Evolutionary conservation across 2,113 vertebrate genomes (phyloP), one percentile per base, ranked within the genome.

Genomic region (Coreoperca whiteheadi): DNA sequence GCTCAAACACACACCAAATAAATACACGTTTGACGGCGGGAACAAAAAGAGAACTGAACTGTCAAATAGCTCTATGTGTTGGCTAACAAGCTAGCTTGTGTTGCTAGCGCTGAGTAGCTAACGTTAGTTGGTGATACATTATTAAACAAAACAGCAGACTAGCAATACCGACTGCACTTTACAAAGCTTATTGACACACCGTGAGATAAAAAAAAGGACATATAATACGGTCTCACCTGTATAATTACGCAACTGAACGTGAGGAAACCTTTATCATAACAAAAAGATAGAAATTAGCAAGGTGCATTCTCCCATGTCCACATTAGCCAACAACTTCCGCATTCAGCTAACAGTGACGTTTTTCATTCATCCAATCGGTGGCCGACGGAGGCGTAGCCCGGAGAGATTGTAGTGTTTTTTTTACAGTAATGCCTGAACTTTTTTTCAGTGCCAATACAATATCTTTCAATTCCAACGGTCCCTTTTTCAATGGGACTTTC

Each of bases 51-150:
- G 6, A 23, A 34, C 3, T 1, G 1, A 14, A 15, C 15, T 48
- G 8, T 68, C 0, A 53, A 23, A 28, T 11, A 74, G 21, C 51
- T 54, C 41, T 34, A 53, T 63, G 4, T 61, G 4, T 78, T 81
- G 64, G 28, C 32, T 57, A 6, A 16, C 63, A 28, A 20, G 83
- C 51, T 84, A 91, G 59, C 86, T 56, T 25, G n/a, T 63, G 74
- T 2, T 65, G 90, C 76, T 91, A 91, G 39, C 72, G 10, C 48
- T n/a, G 18, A 37, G 15, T 4, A 54, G 75, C 77, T 48, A n/a
- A n/a, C n/a, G n/a, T n/a, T n/a, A 66, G 20, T 30, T 72, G 41
- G 11, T 18, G 43, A n/a, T 18, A 69, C 57, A 68, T 71, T 37
- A 23, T 30, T 5, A 6, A 41, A 21, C 21, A 69, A 34, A 73